phyloP scores from a whole-genome alignment of 2,113 vertebrate genomes.

The Gopherus flavomarginatus region DNA sequence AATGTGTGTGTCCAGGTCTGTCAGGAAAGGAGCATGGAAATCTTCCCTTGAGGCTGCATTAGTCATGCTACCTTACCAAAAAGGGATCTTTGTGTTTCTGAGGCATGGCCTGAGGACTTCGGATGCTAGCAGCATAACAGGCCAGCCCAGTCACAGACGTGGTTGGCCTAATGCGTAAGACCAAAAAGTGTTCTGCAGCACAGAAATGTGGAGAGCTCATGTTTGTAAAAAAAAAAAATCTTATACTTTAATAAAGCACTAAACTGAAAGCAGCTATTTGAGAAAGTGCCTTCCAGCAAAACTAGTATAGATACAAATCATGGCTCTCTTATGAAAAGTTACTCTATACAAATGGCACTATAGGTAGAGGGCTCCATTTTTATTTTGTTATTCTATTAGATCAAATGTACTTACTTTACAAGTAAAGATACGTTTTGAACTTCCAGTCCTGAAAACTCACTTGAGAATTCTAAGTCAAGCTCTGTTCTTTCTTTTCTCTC shows the following conservation, averaged over 20 bases:
- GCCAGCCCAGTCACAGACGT: not conserved
- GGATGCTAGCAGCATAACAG: not conserved
- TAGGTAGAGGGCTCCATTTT: not conserved
- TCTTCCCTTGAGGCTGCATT: not conserved
- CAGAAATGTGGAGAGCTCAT: not conserved
- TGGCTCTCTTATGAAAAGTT: not conserved
- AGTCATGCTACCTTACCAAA: not conserved
- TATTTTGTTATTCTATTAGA: not conserved
- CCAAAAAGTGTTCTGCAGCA: not conserved
- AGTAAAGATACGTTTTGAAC: not conserved
- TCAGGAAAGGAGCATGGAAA: not conserved
- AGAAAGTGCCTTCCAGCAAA: not conserved
- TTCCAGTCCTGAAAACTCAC: not conserved
- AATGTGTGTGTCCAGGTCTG: accelerated
- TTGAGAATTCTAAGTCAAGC: not conserved
- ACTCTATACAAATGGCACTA: not conserved
- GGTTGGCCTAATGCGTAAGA: not conserved
- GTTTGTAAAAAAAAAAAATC: not conserved
- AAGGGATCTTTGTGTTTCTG: not conserved
- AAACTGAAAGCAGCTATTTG: not conserved
- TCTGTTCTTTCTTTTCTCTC: not conserved
- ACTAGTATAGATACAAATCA: not conserved
- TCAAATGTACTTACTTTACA: not conserved
- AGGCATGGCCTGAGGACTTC: accelerated
- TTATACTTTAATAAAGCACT: constrained; percentile 2